A percentile compares a stretch with the other conserved stretches of the same genome.
Evolutionary conservation across 2,888 invertebrate species (phyloP).

Genomic region (Trimorus sp.): DNA sequence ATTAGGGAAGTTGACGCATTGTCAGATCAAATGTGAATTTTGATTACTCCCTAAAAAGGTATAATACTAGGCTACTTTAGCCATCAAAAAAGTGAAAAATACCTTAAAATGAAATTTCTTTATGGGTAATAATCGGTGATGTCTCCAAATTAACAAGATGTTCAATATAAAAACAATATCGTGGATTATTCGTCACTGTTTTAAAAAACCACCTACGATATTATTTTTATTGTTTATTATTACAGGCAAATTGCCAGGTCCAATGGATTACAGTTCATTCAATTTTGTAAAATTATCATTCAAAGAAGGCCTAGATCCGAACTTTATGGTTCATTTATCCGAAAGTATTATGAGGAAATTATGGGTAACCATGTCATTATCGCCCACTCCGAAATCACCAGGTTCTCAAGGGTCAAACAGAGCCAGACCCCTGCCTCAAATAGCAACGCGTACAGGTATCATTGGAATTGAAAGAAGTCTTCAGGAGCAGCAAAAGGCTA

Average conservation of each 20-base stretch:
- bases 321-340: slow-evolving; percentile 85
- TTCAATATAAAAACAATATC: too few relatives aligned
- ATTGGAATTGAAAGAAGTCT: slow-evolving; percentile 97
- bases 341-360: slow-evolving; percentile 85
- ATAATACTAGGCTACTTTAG: too few relatives aligned
- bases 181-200: too few relatives aligned
- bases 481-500: slow-evolving; percentile 94
- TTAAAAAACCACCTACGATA: too few relatives aligned
- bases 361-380: slow-evolving; percentile 84
- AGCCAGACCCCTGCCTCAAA: slow-evolving; percentile 79
- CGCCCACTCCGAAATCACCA: too few relatives aligned
- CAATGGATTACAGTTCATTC: slow-evolving; percentile 87
- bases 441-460: slow-evolving; percentile 93
- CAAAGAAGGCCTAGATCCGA: slow-evolving; percentile 89
- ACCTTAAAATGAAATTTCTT: too few relatives aligned
- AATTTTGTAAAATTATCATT: slow-evolving; percentile 93
- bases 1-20: too few relatives aligned
- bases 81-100: too few relatives aligned
- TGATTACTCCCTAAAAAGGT: too few relatives aligned
- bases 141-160: too few relatives aligned
- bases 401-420: slow-evolving; percentile 33
- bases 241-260: slow-evolving; percentile 87
- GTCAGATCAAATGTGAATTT: too few relatives aligned
- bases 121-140: too few relatives aligned
- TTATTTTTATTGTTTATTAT: not conserved